Percentiles rank a stretch among this genome's conserved stretches.
Conservation (phyloP, 2,888 invertebrate species). For the Melinaea menophilus region DNA sequence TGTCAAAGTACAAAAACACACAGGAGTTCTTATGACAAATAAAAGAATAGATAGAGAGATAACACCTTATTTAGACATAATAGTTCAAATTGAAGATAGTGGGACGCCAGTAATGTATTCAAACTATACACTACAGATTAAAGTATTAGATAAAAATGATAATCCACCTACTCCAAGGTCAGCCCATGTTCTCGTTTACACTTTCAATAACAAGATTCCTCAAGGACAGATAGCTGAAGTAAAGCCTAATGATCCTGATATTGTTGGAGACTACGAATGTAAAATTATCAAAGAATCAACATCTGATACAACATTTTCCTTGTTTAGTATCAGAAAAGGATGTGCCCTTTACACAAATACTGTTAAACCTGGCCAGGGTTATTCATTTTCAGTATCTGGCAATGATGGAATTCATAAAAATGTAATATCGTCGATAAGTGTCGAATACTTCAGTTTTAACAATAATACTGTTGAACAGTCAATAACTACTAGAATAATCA, state of each 20-base stretch:
- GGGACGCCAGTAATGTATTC: constrained; percentile 90
- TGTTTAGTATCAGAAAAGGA: constrained; percentile 83
- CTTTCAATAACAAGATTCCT: constrained; percentile 86
- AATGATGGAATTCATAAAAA: constrained; percentile 93
- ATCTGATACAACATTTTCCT: constrained; percentile 75
- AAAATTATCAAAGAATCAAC: constrained; percentile 84
- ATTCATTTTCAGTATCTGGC: constrained; percentile 88
- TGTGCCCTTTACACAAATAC: constrained; percentile 89
- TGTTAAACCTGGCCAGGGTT: constrained; percentile 84
- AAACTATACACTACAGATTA: constrained; percentile 85
- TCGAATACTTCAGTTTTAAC: constrained; percentile 88
- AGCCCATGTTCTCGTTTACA: constrained; percentile 87
- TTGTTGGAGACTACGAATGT: constrained; percentile 93
- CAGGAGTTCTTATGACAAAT: constrained; percentile 88
- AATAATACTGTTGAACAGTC: constrained; percentile 91
- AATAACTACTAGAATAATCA: constrained; percentile 85
- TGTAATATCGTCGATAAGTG: constrained; percentile 90
- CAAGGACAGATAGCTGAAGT: constrained; percentile 93
- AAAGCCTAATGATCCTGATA: constrained; percentile 94
- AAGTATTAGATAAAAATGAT: constrained; percentile 92
- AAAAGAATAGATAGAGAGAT: constrained; percentile 89
- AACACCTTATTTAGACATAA: constrained; percentile 84
- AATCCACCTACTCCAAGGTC: constrained; percentile 91
- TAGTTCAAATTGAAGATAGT: constrained; percentile 92
- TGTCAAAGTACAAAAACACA: constrained; percentile 87